Base-by-base conservation (phyloP, 2,888 invertebrate species). In the Xylota segnis region DNA sequence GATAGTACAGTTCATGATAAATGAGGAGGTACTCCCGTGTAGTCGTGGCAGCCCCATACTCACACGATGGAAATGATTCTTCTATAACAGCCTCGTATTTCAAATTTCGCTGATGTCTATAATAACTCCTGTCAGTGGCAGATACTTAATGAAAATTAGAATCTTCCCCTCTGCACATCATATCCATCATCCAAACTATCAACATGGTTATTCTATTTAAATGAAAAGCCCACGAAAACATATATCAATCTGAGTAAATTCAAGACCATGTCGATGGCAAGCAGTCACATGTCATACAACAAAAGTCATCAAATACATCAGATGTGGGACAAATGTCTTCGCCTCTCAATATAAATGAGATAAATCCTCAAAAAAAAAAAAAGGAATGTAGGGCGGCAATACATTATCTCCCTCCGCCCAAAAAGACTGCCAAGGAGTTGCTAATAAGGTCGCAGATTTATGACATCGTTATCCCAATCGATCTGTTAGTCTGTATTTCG, bases 381-480 rank as follows among this genome's bases (percentile, higher is more conserved):
- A 37, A 9, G 58, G 18, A 18, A 58, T 14, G 12, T 10, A 12
- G 10, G 50, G 6, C 18, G 47, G 9, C 7, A 18, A 23, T 12
- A 50, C 10, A 50, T 47, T 16, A 37, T 18, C 9, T 2, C 18
- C 4, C 4, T 18, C 18, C 47, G 7, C 23, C 10, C 10, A 29
- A 52, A 29, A 29, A 23, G 23, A 23, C 1, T 23, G 7, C 23
- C 12, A 27, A 52, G 52, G 6, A 16, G 45, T 32, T 32, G 29
- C 29, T 47, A 32, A 9, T 32, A 16, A 16, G 43, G 63, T 32
- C 63, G 45, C n/a, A 14, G 29, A 63, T 47, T 63, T 63, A 63
- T 63, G 16, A 27, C 63, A 27, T 45, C 63, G 32, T 63, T 63
- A 63, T 63, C 29, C 45, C 47, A 63, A 63, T 63, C 32, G 29